Percentiles rank a stretch among this genome's conserved stretches.
These are phyloP conservation scores for Plagodis dolabraria DNA, from an alignment of 2,888 invertebrate species.

Conservation along the genomic window DNA sequence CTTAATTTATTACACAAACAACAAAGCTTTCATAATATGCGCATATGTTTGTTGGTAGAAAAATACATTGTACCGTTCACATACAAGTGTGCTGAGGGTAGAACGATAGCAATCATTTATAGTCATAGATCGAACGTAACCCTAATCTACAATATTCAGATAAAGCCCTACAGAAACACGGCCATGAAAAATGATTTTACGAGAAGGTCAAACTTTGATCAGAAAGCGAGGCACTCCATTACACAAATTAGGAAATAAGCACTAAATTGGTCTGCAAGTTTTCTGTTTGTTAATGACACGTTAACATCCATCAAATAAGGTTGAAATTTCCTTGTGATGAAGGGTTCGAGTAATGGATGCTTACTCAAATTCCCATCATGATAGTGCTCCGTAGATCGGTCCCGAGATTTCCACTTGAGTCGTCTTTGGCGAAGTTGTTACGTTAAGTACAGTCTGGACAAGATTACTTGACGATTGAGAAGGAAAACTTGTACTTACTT, in stretches of 20 bases:
- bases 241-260: constrained; percentile 35
- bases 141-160: too few relatives aligned
- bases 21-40: too few relatives aligned
- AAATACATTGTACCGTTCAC: too few relatives aligned
- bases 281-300: constrained; percentile 9
- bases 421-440: constrained; percentile 40
- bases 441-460: constrained; percentile 24
- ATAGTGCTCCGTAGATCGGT: constrained; percentile 46
- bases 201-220: constrained; percentile 20
- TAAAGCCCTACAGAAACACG: background rate
- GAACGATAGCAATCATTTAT: too few relatives aligned
- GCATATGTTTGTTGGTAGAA: too few relatives aligned
- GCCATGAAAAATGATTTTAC: constrained; percentile 4
- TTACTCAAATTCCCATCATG: constrained; percentile 44
- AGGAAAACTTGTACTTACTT: background rate
- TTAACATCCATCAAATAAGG: constrained; percentile 20
- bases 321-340: constrained; percentile 31
- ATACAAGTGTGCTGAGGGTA: too few relatives aligned
- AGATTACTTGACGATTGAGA: constrained; percentile 15
- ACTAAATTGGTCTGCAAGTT: constrained; percentile 27
- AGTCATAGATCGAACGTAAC: too few relatives aligned
- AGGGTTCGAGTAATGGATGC: constrained; percentile 28
- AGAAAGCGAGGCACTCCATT: constrained; percentile 39
- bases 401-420: constrained; percentile 46
- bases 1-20: too few relatives aligned